A percentile compares a stretch with the other conserved stretches of the same genome.
phyloP scores from a whole-genome alignment of 1,140 invertebrate species.

The Lysiphlebus fabarum region DNA sequence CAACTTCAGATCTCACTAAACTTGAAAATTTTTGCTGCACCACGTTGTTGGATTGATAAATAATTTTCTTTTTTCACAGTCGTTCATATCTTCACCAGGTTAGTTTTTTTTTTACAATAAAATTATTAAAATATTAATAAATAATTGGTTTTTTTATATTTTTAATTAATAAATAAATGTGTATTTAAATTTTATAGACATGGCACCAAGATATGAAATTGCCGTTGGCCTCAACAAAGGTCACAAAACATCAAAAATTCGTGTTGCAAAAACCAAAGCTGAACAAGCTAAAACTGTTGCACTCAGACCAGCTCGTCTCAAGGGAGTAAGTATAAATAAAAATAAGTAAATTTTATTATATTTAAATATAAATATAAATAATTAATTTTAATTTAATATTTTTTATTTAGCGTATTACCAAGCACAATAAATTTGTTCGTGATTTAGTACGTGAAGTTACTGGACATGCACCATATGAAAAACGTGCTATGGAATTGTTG shows the following conservation, averaged over 20 bases:
- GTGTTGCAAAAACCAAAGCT: constrained; percentile 67
- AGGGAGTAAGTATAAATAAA: constrained; percentile 75
- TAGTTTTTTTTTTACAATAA: no score
- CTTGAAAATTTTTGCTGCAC: no score
- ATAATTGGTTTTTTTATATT: no score
- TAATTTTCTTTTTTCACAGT: no score
- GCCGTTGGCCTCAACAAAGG: constrained; percentile 91
- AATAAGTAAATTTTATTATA: background rate
- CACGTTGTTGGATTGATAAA: no score
- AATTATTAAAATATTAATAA: no score
- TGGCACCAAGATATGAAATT: constrained; percentile 69
- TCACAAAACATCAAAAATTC: constrained; percentile 91
- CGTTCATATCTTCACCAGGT: no score
- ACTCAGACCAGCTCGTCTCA: constrained; percentile 80
- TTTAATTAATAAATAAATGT: no score
- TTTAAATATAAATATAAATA: no score
- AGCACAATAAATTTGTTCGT: constrained; percentile 93
- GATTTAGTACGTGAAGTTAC: constrained; percentile 95
- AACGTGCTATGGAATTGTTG: constrained; percentile 97
- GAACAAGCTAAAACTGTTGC: constrained; percentile 69
- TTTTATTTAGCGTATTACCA: constrained; percentile 77
- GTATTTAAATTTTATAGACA: constrained; percentile 5
- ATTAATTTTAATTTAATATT: constrained; percentile 14
- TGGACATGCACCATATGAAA: constrained; percentile 98
- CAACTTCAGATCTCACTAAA: no score